Percentiles rank a stretch among this genome's conserved stretches.
Conservation (phyloP, 2,888 invertebrate genomes). For the Acheta domesticus region DNA sequence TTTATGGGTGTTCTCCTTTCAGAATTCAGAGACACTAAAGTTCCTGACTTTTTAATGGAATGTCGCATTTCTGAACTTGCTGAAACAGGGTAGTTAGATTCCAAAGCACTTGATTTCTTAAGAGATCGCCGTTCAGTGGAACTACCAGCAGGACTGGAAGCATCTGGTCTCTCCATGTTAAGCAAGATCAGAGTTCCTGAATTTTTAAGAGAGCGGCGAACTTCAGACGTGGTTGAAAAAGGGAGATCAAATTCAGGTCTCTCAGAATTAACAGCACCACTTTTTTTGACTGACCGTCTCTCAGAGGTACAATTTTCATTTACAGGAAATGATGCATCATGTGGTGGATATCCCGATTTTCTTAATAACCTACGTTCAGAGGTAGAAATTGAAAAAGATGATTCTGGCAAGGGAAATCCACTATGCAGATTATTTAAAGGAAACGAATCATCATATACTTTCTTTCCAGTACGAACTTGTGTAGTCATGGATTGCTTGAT, state of each 20-base stretch:
- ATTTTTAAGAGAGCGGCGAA: slow-evolving; percentile 54
- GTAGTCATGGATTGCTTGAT: slow-evolving; percentile 77
- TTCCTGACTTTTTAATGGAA: slow-evolving; percentile 33
- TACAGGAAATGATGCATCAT: slow-evolving; percentile 29
- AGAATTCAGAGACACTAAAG: slow-evolving; percentile 30
- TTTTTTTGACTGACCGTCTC: slow-evolving; percentile 30
- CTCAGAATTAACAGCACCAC: slow-evolving; percentile 31
- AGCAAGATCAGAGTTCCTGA: slow-evolving; percentile 55
- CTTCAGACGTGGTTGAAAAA: slow-evolving; percentile 42
- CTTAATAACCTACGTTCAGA: slow-evolving; percentile 34
- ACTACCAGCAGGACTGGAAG: slow-evolving; percentile 54
- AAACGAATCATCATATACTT: slow-evolving; percentile 68
- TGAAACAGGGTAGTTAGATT: slow-evolving; percentile 19
- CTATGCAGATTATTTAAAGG: slow-evolving; percentile 52
- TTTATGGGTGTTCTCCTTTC: slow-evolving; percentile 29
- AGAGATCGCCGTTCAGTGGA: slow-evolving; percentile 42
- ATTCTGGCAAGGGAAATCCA: slow-evolving; percentile 32
- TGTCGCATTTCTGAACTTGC: slow-evolving; percentile 26
- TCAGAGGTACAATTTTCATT: slow-evolving; percentile 27
- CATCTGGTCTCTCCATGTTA: slow-evolving; percentile 45
- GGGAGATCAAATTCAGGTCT: slow-evolving; percentile 51
- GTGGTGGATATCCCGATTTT: slow-evolving; percentile 32
- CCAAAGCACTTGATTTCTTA: slow-evolving; percentile 36
- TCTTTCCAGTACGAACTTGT: slow-evolving; percentile 72
- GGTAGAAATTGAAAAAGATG: slow-evolving; percentile 33